Conservation (phyloP, 2,888 invertebrate genomes). For the Rhingia campestris region DNA sequence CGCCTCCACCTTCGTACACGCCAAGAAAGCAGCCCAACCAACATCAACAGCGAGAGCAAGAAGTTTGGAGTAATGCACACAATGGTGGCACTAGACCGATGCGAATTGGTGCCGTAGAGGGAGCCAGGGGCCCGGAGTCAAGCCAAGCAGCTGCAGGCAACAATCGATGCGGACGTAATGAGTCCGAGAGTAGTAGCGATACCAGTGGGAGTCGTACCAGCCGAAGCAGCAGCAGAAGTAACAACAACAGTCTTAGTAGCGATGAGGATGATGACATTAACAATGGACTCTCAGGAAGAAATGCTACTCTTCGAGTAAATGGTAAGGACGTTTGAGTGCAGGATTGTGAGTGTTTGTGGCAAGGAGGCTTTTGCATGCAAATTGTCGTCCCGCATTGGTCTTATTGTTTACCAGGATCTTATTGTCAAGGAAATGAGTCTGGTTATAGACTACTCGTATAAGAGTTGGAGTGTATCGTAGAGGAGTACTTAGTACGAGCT, state of each 20-base stretch:
- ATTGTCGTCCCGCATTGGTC: slow-evolving; percentile 19
- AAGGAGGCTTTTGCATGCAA: slow-evolving; percentile 4
- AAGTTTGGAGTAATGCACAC: slow-evolving; percentile 39
- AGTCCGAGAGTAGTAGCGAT: slow-evolving; percentile 60
- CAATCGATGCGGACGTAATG: slow-evolving; percentile 66
- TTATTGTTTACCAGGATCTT: slow-evolving; percentile 46
- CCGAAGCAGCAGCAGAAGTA: slow-evolving; percentile 59
- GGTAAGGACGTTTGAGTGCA: slow-evolving; percentile 51
- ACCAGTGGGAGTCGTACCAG: slow-evolving; percentile 60
- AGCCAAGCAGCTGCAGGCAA: slow-evolving; percentile 39
- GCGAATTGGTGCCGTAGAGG: slow-evolving; percentile 39
- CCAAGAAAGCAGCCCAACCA: slow-evolving; percentile 75
- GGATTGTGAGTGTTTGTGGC: slow-evolving; percentile 16
- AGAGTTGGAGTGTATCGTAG: background rate
- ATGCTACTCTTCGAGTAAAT: slow-evolving; percentile 71
- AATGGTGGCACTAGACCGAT: slow-evolving; percentile 44
- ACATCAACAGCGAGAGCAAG: slow-evolving; percentile 38
- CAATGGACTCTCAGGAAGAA: slow-evolving; percentile 66
- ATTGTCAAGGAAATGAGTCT: slow-evolving; percentile 33
- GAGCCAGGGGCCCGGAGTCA: slow-evolving; percentile 8
- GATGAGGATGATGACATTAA: slow-evolving; percentile 70
- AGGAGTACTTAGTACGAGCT: slow-evolving; percentile 1
- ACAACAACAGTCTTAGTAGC: slow-evolving; percentile 67
- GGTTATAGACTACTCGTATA: background rate
- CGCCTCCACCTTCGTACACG: slow-evolving; percentile 81